A percentile compares a stretch with the other conserved stretches of the same genome.
phyloP scores from a whole-genome alignment of 2,797 vertebrate genomes.

The Eulemur coronatus region DNA sequence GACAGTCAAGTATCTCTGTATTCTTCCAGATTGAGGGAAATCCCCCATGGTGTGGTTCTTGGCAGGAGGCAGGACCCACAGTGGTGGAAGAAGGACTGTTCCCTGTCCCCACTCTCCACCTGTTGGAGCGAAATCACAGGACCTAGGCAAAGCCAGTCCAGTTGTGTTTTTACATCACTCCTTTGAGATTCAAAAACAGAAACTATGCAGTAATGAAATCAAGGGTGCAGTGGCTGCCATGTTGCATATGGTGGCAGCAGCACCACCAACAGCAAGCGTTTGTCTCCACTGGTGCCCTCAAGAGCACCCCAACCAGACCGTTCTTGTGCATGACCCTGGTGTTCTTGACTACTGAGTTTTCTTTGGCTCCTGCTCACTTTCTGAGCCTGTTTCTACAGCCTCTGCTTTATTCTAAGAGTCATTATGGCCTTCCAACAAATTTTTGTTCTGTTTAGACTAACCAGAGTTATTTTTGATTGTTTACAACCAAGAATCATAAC shows the following conservation, averaged over 20 bases:
- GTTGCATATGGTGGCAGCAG: not conserved
- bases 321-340: not conserved
- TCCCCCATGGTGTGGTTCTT: not conserved
- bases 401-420: not conserved
- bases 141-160: not conserved
- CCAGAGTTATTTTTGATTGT: not conserved
- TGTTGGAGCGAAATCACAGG: not conserved
- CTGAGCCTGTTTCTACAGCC: not conserved
- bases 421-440: not conserved
- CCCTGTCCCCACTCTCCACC: not conserved
- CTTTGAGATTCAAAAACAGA: not conserved
- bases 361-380: not conserved
- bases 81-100: not conserved
- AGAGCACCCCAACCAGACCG: not conserved
- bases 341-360: not conserved
- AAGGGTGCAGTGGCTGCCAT: not conserved
- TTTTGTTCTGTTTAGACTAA: not conserved
- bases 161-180: not conserved
- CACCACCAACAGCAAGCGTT: not conserved
- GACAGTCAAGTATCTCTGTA: not conserved
- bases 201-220: not conserved
- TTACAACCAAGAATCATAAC: not conserved
- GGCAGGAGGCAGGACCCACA: not conserved
- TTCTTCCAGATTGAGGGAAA: not conserved
- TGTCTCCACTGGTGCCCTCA: not conserved